phyloP scores from a whole-genome alignment of 1,140 invertebrate species.

The honey bee (Apis mellifera) region Amel_HAv3.1 CM009939.2:7580001-7580500 shows the following conservation, averaged over 20 bases:
- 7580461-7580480: neutral
- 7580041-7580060: no score
- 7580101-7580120: neutral
- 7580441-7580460: no score
- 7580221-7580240: constrained; percentile 24
- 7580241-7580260: constrained; percentile 17
- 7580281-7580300: constrained; percentile 39
- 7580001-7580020: no score
- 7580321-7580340: constrained; percentile 26
- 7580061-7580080: neutral
- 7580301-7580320: constrained; percentile 21
- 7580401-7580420: neutral
- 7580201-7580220: no score
- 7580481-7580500: neutral
- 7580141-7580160: no score
- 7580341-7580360: neutral
- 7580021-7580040: neutral
- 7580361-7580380: neutral
- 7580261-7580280: constrained; percentile 42
- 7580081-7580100: neutral
- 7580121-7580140: no score
- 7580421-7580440: no score
- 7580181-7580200: no score
- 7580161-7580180: neutral
- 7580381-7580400: neutral